Percentiles rank a stretch among this genome's conserved stretches.
phyloP scores from a whole-genome alignment of 2,888 invertebrate species.

The Hirtodrosophila duncani region DNA sequence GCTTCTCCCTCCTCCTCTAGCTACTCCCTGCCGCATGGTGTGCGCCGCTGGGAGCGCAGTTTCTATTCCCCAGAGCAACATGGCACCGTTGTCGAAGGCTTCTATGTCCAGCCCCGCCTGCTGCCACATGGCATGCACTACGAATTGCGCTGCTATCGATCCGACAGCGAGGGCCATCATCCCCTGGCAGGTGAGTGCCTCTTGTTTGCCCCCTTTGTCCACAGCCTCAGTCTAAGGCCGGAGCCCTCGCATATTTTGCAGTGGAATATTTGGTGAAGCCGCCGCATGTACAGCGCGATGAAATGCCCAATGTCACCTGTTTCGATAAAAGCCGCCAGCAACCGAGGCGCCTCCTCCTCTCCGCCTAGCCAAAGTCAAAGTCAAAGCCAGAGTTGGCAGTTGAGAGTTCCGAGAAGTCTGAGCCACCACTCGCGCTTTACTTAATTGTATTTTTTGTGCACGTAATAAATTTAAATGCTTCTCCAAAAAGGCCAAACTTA shows the following conservation, averaged over 20 bases:
- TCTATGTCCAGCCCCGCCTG: constrained; percentile 55
- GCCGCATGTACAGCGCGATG: constrained; percentile 51
- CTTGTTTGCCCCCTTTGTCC: not conserved
- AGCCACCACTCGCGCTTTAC: not conserved
- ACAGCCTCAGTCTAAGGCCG: not conserved
- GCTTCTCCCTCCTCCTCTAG: constrained; percentile 11
- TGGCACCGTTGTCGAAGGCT: constrained; percentile 56
- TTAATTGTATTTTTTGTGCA: constrained; percentile 46
- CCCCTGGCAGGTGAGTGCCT: constrained; percentile 41
- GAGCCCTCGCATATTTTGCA: constrained; percentile 16
- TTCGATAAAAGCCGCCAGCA: constrained; percentile 11
- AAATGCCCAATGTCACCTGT: constrained; percentile 47
- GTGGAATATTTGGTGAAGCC: constrained; percentile 53
- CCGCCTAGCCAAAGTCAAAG: no score
- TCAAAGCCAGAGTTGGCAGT: no score
- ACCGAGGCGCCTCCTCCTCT: no score
- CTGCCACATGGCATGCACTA: constrained; percentile 26
- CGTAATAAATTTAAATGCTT: constrained; percentile 28
- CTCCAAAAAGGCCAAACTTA: no score
- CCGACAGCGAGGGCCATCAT: constrained; percentile 53
- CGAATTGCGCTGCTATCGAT: constrained; percentile 63
- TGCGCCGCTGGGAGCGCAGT: constrained; percentile 62
- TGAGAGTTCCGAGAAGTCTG: not conserved
- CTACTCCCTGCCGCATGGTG: constrained; percentile 61
- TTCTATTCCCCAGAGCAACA: constrained; percentile 28